Evolutionary conservation across 1,140 invertebrate genomes (phyloP).

Genomic region (Euwallacea similis): DNA sequence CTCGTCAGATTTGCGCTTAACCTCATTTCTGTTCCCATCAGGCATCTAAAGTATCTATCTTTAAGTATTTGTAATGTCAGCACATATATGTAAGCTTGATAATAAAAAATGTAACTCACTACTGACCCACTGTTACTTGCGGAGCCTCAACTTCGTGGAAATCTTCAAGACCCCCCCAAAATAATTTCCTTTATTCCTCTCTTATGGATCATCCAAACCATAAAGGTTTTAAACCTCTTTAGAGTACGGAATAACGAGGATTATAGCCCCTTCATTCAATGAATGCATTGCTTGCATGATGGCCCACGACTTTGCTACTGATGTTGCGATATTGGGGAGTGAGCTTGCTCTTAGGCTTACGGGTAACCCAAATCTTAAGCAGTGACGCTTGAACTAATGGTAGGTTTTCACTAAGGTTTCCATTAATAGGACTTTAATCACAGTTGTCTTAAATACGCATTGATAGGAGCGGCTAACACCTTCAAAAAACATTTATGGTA

Average conservation of each 20-base stretch:
- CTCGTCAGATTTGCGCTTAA: no score
- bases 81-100: not conserved
- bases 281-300: slow-evolving; percentile 44
- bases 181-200: slow-evolving; percentile 44
- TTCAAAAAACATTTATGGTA: slow-evolving; percentile 31
- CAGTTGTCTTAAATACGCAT: slow-evolving; percentile 39
- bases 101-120: not conserved
- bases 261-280: slow-evolving; percentile 39
- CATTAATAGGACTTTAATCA: slow-evolving; percentile 44
- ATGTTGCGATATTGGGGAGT: slow-evolving; percentile 40
- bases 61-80: no score
- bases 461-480: slow-evolving; percentile 40
- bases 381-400: not conserved
- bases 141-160: slow-evolving; percentile 32
- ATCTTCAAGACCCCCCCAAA: slow-evolving; percentile 36
- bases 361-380: slow-evolving; percentile 38
- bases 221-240: slow-evolving; percentile 41
- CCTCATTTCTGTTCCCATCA: no score
- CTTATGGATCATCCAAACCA: slow-evolving; percentile 41
- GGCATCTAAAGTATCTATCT: no score
- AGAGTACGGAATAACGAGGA: slow-evolving; percentile 31
- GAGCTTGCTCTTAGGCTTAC: slow-evolving; percentile 36
- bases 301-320: slow-evolving; percentile 45
- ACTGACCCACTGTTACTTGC: not conserved
- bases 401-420: no score